Conservation (phyloP, 2,113 vertebrate genomes). For the Rallus limicola region DNA sequence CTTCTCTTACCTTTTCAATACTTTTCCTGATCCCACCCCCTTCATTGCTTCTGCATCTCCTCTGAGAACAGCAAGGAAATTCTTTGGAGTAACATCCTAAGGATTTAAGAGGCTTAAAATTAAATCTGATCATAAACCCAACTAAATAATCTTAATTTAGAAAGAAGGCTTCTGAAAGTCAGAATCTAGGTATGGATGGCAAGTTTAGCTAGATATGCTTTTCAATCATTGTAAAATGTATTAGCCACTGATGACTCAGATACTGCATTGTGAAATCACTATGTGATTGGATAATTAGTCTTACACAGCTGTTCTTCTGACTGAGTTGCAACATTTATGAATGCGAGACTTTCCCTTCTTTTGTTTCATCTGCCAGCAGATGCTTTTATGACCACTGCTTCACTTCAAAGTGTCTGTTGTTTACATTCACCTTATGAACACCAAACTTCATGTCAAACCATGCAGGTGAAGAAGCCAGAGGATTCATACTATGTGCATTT, state of each 20-base stretch:
- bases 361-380: background rate
- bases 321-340: background rate
- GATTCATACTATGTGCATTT: background rate
- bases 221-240: background rate
- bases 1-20: conserved; percentile 85
- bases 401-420: background rate
- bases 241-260: background rate
- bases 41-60: conserved; percentile 83
- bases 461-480: background rate
- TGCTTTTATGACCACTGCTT: background rate
- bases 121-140: background rate
- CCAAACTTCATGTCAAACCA: background rate
- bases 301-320: background rate
- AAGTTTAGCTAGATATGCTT: background rate
- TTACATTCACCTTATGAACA: background rate
- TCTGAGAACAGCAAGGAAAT: conserved; percentile 91
- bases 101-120: background rate
- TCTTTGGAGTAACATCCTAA: conserved; percentile 90
- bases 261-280: background rate
- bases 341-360: background rate
- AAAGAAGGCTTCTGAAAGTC: background rate
- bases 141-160: background rate
- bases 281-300: background rate
- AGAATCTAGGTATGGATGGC: background rate
- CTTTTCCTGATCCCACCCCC: conserved; percentile 90